Percentiles rank a stretch among this genome's conserved stretches.
Evolutionary conservation across 2,888 invertebrate species (phyloP).

Genomic region (Caenorhabditis sp.): DNA sequence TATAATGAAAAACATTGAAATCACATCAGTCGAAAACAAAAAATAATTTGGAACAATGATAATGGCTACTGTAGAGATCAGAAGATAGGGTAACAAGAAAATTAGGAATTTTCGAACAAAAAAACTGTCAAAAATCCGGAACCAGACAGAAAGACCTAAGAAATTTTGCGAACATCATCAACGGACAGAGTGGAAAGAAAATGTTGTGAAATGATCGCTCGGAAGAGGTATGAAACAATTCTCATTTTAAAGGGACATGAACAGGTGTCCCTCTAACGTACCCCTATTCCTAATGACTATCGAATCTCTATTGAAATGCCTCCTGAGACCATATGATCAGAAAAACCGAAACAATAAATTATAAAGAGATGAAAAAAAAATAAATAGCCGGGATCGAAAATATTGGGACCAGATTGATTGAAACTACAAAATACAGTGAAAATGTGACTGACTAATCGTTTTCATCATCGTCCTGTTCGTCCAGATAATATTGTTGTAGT

Average conservation of each 20-base stretch:
- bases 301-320: not conserved
- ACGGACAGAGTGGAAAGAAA: not conserved
- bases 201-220: not conserved
- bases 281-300: not conserved
- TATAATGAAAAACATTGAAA: not conserved
- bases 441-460: not conserved
- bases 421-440: not conserved
- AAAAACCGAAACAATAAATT: not conserved
- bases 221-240: too few species aligned
- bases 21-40: not conserved
- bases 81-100: not conserved
- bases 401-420: not conserved
- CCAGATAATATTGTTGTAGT: conserved; percentile 38
- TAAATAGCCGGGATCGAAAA: not conserved
- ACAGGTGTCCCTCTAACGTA: too few species aligned
- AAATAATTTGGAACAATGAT: not conserved
- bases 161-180: not conserved
- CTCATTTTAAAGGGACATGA: too few species aligned
- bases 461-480: conserved; percentile 4
- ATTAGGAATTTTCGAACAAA: not conserved
- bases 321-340: not conserved
- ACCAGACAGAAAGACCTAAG: not conserved
- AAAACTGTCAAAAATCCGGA: not conserved
- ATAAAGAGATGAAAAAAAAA: too few species aligned
- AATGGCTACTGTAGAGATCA: not conserved